Evolutionary conservation across 2,888 invertebrate genomes (phyloP), one percentile per base, ranked within the genome.

Genomic region (Drepanosiphum platanoidis): DNA sequence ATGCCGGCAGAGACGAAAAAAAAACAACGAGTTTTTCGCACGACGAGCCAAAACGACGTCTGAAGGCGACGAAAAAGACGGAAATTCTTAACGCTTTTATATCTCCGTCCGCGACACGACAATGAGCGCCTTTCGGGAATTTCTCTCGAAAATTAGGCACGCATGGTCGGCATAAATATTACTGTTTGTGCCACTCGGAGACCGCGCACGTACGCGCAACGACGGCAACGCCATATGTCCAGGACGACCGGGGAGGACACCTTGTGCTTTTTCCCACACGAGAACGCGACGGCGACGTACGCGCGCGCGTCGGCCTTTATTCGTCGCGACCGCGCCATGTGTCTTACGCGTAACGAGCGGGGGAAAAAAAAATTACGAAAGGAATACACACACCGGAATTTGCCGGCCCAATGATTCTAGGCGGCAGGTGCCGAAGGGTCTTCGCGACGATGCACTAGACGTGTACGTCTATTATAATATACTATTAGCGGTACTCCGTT

Each of bases 351-450:
- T 81, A 81, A 81, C 58, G 81, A 81, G 71, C 58, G 71, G 42
- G 42, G 42, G 7, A 71, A 68, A 36, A 79, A 22, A 46, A 39
- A 72, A 72, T 15, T 4, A 34, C 36, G 34, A 39, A 68, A 13
- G 11, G 61, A 30, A 30, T n/a, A n/a, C 11, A 15, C 18, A 11
- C 34, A 77, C 75, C 83, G 75, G 75, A 84, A 84, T 84, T 84
- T 84, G 83, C 83, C 83, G 83, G 83, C 64, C 75, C 75, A 68
- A 77, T 84, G 83, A 66, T 46, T 46, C 68, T 71, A 13, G 68
- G 27, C 66, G 83, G 83, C 83, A 84, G 83, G 83, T 84, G 83
- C 75, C 83, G 15, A 75, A 68, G 75, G 83, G 64, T 46, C 68
- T 36, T 15, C 46, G n/a, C 15, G 61, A 46, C 36, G 15, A n/a